Conservation (phyloP, 2,888 invertebrate genomes). For the Chymomyza amoena region DNA sequence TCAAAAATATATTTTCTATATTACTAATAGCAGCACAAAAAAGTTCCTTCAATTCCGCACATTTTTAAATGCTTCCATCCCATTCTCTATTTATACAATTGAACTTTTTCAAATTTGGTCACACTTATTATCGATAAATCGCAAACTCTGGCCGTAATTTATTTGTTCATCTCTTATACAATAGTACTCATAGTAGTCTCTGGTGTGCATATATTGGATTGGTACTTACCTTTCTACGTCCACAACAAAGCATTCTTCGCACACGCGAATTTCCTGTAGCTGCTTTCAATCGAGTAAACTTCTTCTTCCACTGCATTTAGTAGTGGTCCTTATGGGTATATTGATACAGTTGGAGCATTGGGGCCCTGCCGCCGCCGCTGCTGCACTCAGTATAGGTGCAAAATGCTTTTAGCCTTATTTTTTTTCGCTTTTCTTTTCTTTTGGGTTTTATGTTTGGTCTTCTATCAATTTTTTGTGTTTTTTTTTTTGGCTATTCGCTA, state of each 20-base stretch:
- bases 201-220: neutral
- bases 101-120: neutral
- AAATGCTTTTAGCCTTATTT: slow-evolving; percentile 22
- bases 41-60: no score
- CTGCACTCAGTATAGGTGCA: neutral
- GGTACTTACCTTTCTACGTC: slow-evolving; percentile 92
- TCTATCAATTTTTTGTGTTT: neutral
- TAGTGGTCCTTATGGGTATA: slow-evolving; percentile 72
- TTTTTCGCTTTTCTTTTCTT: slow-evolving; percentile 13
- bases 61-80: no score
- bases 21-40: no score
- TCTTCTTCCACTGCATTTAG: slow-evolving; percentile 90
- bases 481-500: slow-evolving; percentile 15
- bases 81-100: neutral
- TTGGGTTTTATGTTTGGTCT: neutral
- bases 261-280: slow-evolving; percentile 88
- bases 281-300: slow-evolving; percentile 88
- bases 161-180: neutral
- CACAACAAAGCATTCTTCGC: slow-evolving; percentile 95
- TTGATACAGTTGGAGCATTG: slow-evolving; percentile 53
- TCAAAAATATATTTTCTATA: no score
- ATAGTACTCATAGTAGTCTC: neutral
- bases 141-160: neutral
- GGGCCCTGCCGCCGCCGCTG: slow-evolving; percentile 30
- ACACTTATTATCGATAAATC: neutral